Evolutionary conservation across 2,888 invertebrate species (phyloP).

Genomic region (Cartodere bifasciata): DNA sequence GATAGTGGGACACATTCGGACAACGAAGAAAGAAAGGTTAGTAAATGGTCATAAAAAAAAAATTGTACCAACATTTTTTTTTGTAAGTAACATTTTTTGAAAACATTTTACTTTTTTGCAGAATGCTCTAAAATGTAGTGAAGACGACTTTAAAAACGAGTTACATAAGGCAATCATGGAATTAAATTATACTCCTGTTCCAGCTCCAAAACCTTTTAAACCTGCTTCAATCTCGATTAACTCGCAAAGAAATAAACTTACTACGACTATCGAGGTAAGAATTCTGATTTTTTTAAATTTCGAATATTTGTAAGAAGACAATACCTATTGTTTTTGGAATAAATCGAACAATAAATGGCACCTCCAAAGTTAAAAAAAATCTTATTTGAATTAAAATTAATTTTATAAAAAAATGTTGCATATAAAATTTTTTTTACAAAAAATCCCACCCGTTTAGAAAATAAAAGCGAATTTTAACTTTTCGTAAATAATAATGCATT

Average conservation of each 20-base stretch:
- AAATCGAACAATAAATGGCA: no score
- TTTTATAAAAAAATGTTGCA: no score
- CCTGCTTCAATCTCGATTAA: constrained; percentile 18
- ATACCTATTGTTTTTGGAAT: no score
- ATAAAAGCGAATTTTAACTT: no score
- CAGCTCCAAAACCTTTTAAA: constrained; percentile 39
- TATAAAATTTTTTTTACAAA: no score
- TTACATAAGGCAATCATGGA: constrained; percentile 30
- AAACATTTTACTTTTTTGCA: constrained; percentile 13
- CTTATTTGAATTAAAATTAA: no score
- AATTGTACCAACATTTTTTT: not conserved
- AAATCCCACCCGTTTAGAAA: no score
- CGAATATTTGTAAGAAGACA: no score
- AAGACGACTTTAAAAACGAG: constrained; percentile 28
- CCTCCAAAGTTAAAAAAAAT: no score
- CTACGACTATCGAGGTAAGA: constrained; percentile 32
- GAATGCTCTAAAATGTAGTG: constrained; percentile 25
- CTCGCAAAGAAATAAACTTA: constrained; percentile 22
- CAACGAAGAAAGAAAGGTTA: constrained; percentile 56
- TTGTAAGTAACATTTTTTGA: not conserved
- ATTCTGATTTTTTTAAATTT: constrained; percentile 10
- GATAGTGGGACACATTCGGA: constrained; percentile 81
- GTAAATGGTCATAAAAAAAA: not conserved
- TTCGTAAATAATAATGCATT: no score
- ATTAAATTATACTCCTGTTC: constrained; percentile 39